phyloP scores from a whole-genome alignment of 2,797 vertebrate genomes.

The Brotula barbata region DNA sequence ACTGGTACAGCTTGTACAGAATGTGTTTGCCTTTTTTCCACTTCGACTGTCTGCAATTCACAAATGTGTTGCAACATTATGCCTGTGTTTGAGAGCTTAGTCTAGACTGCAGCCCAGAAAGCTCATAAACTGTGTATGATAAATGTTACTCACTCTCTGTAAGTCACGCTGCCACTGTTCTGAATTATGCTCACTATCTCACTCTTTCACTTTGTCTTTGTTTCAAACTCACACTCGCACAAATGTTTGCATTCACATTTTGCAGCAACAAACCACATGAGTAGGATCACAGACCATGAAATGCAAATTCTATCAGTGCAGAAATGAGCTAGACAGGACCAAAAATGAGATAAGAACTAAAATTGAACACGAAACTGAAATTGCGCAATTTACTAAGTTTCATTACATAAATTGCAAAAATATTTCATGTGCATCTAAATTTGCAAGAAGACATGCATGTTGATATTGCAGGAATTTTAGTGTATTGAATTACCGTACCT shows the following conservation, averaged over 20 bases:
- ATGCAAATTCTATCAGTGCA: no score
- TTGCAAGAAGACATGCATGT: no score
- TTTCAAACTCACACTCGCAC: constrained; percentile 5
- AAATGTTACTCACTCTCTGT: constrained; percentile 20
- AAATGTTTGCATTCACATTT: constrained; percentile 27
- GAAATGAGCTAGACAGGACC: no score
- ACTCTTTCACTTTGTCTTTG: constrained; percentile 2
- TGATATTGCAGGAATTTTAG: no score
- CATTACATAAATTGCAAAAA: no score
- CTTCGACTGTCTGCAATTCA: constrained; percentile 16
- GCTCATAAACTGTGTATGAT: constrained; percentile 7
- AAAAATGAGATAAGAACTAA: no score
- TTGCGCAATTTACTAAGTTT: no score
- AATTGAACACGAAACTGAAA: no score
- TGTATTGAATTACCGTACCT: no score
- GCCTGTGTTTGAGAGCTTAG: constrained; percentile 18
- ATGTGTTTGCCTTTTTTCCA: constrained; percentile 1
- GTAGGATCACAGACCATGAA: no score
- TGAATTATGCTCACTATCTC: constrained; percentile 15
- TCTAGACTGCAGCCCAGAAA: constrained; percentile 31
- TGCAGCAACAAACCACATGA: no score
- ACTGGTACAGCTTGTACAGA: constrained; percentile 1
- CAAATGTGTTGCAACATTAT: neutral
- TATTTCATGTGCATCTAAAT: no score
- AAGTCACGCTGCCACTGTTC: constrained; percentile 1